Evolutionary conservation across 2,888 invertebrate genomes (phyloP), one percentile per base, ranked within the genome.

Genomic region (Coelopa pilipes): DNA sequence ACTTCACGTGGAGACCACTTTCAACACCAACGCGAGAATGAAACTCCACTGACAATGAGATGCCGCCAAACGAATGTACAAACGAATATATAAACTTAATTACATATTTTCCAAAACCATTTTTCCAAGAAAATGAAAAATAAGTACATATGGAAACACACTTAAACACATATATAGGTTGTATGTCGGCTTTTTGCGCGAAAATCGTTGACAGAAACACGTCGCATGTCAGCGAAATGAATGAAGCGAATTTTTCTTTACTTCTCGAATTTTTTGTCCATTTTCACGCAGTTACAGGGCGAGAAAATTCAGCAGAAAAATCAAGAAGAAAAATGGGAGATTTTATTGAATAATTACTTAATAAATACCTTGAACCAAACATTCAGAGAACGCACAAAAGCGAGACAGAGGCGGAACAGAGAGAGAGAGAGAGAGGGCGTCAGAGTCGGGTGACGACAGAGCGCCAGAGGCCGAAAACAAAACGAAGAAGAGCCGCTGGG

Each of bases 151-250:
- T 57, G 57, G 57, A 19, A 59, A 59, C n/a, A 24, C 57, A 13
- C 19, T 12, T 21, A n/a, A n/a, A n/a, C n/a, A n/a, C n/a, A 17
- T 17, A 59, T 59, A 34, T 34, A 34, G 7, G 7, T 10, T 24
- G 57, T 59, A 15, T 24, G 57, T 19, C 57, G 19, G 21, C 24
- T n/a, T 57, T 57, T 57, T 17, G 17, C 57, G 21, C 5, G 34
- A 4, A 34, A 34, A 59, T 12, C 3, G 24, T 19, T 59, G 57
- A 59, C 57, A 59, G 57, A 21, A 59, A 24, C 57, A 21, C 12
- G 62, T 24, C 62, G 34, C n/a, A 24, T 62, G 62, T 62, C 62
- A 62, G 24, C 24, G 34, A 62, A 24, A 62, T 62, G 62, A 62
- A 62, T 62, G 62, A 24, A 62, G 24, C 62, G 24, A 34, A 34